These are phyloP conservation scores for Siderastrea radians DNA, from an alignment of 92 coral and sea anemone species.

Conservation along the genomic window DNA sequence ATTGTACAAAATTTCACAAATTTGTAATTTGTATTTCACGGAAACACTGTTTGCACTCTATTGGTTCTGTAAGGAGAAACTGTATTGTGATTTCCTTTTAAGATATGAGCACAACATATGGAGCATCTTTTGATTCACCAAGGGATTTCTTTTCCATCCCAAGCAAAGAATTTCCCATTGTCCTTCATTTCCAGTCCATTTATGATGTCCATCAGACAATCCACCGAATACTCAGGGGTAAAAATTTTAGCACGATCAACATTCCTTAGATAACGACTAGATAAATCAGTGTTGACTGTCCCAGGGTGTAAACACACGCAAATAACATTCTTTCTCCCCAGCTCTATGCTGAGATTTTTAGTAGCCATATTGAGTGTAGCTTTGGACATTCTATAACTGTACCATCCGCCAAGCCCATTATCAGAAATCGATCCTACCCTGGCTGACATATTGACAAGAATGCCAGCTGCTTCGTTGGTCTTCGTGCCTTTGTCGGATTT, in stretches of 20 bases:
- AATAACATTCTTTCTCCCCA: constrained; percentile 58
- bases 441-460: constrained; percentile 78
- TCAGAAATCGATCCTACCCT: constrained; percentile 72
- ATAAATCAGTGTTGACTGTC: constrained; percentile 73
- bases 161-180: constrained; percentile 79
- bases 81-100: too few relatives aligned
- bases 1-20: too few relatives aligned
- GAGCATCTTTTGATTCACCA: constrained; percentile 6
- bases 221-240: constrained; percentile 71
- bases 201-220: constrained; percentile 65
- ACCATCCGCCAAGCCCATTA: constrained; percentile 77
- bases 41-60: too few relatives aligned
- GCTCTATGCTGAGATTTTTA: constrained; percentile 74
- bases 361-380: constrained; percentile 80
- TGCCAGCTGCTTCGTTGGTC: constrained; percentile 41
- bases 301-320: constrained; percentile 76
- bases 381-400: constrained; percentile 74
- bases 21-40: too few relatives aligned
- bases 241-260: constrained; percentile 73
- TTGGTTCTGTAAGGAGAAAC: too few relatives aligned
- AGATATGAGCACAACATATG: too few relatives aligned
- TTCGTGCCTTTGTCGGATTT: constrained; percentile 6
- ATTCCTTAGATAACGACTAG: constrained; percentile 68
- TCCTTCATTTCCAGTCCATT: constrained; percentile 57
- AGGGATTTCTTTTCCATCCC: constrained; percentile 78